Conservation (phyloP, 2,888 invertebrate genomes). For the Neocrepidodera transversa region DNA sequence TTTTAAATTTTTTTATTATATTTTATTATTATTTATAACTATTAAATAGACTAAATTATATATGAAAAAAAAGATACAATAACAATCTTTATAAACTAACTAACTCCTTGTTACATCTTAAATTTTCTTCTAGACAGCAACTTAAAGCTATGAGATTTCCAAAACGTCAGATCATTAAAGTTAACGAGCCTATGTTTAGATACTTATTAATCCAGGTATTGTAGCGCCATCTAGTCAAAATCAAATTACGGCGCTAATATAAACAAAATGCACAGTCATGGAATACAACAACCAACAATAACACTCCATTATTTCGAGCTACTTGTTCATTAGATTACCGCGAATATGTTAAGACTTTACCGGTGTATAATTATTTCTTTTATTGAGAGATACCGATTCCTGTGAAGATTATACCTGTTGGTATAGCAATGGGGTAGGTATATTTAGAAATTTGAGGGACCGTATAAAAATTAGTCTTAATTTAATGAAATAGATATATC, state of each 20-base stretch:
- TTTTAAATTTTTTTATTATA: no score
- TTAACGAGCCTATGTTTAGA: slow-evolving; percentile 9
- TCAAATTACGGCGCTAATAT: neutral
- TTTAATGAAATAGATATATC: no score
- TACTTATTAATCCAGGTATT: slow-evolving; percentile 9
- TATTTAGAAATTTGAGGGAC: no score
- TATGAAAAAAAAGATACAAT: no score
- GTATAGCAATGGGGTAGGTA: no score
- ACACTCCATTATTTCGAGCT: slow-evolving; percentile 23
- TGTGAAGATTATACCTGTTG: slow-evolving; percentile 15
- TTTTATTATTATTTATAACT: no score
- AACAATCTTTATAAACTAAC: no score
- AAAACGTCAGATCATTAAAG: slow-evolving; percentile 9
- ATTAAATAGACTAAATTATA: no score
- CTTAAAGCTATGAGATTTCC: no score
- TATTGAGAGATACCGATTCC: slow-evolving; percentile 16
- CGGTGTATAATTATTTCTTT: slow-evolving; percentile 32
- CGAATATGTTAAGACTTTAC: slow-evolving; percentile 27
- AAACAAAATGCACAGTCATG: slow-evolving; percentile 40
- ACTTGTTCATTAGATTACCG: slow-evolving; percentile 31
- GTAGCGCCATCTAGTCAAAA: slow-evolving; percentile 27
- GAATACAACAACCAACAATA: slow-evolving; percentile 38
- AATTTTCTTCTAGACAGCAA: no score
- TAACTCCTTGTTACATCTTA: no score
- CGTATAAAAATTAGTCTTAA: no score